A percentile compares a stretch with the other conserved stretches of the same genome.
These are phyloP conservation scores for Proterorhinus semilunaris DNA, from an alignment of 2,113 vertebrate genomes.

Conservation along the genomic window DNA sequence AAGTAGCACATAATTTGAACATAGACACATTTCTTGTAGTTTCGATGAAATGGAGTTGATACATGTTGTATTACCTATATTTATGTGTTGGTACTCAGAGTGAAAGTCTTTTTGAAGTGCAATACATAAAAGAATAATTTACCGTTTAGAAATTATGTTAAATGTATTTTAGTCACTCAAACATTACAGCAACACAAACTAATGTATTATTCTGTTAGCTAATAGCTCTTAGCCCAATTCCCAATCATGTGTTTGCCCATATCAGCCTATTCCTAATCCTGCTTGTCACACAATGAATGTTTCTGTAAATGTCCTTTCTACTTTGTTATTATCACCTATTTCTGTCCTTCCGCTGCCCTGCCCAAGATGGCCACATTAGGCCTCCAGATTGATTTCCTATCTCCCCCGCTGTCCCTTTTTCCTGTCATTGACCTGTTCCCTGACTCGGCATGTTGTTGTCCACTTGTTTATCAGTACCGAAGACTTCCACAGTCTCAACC, in stretches of 20 bases:
- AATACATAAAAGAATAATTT: too few relatives aligned
- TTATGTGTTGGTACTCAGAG: too few relatives aligned
- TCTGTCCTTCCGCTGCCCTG: constrained; percentile 11
- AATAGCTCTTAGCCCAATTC: neutral
- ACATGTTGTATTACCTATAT: too few relatives aligned
- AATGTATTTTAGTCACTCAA: too few relatives aligned
- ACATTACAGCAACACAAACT: too few relatives aligned
- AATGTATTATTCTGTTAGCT: neutral
- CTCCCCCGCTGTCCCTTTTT: constrained; percentile 42
- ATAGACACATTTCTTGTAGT: constrained; percentile 47
- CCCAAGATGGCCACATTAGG: constrained; percentile 42
- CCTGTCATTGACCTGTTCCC: constrained; percentile 49
- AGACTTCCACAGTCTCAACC: constrained; percentile 39
- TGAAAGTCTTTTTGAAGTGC: too few relatives aligned
- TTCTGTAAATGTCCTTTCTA: constrained; percentile 19
- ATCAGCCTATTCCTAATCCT: neutral
- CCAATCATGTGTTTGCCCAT: neutral
- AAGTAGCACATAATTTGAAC: constrained; percentile 51
- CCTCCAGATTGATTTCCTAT: constrained; percentile 56
- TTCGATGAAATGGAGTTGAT: constrained; percentile 3
- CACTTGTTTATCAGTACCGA: constrained; percentile 24
- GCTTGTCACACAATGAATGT: neutral
- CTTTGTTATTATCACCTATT: constrained; percentile 26
- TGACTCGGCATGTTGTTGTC: constrained; percentile 40
- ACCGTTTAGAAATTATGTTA: too few relatives aligned